Percentiles rank a stretch among this genome's conserved stretches.
These are phyloP conservation scores for Archilochus colubris DNA, from an alignment of 2,113 vertebrate genomes.

Conservation along the genomic window DNA sequence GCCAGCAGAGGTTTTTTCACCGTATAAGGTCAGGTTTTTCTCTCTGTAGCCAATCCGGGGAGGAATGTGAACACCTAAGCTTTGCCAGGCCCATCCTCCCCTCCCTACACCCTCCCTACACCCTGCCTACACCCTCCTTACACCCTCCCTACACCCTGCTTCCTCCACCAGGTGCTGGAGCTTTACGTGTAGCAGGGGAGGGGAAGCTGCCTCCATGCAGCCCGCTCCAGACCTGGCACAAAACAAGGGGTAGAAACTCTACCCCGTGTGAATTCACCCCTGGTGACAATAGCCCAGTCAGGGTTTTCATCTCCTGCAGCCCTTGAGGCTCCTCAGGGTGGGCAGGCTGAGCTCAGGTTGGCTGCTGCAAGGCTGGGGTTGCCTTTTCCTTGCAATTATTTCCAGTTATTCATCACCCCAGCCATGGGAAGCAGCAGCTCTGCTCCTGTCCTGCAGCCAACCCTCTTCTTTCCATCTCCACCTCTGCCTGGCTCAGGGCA, in stretches of 20 bases:
- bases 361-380: background rate
- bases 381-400: background rate
- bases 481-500: background rate
- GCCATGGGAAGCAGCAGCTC: background rate
- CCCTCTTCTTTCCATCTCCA: background rate
- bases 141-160: background rate
- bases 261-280: background rate
- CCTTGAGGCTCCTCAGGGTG: background rate
- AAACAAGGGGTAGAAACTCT: background rate
- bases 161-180: background rate
- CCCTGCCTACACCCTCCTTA: background rate
- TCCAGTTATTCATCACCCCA: background rate
- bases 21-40: conserved; percentile 34
- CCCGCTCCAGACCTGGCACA: background rate
- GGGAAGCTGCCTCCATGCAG: fast-evolving
- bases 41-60: background rate
- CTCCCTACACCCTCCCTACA: background rate
- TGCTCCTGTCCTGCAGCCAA: background rate
- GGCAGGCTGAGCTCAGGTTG: background rate
- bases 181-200: background rate
- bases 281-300: fast-evolving
- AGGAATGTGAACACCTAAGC: conserved; percentile 25
- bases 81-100: background rate
- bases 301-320: background rate
- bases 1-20: background rate